phyloP scores from a whole-genome alignment of 2,797 vertebrate species.

The Rhabdophis nuchalis region DNA sequence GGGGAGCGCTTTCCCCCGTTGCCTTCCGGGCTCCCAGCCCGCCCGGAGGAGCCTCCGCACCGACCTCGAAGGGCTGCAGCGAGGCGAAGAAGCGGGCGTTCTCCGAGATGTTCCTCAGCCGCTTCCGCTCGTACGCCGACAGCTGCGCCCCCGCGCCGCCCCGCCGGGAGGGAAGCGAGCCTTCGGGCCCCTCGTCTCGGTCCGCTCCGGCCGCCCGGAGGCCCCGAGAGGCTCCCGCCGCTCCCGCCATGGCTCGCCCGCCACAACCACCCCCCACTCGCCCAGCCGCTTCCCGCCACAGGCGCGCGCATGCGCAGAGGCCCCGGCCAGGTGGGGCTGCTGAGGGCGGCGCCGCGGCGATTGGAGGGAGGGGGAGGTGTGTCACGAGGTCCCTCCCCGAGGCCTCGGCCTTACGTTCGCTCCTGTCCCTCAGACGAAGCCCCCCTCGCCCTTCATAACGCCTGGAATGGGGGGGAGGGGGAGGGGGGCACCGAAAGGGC shows the following conservation, averaged over 20 bases:
- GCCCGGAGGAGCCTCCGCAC: conserved; percentile 1
- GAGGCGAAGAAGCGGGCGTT: conserved; percentile 85
- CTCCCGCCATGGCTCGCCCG: not conserved
- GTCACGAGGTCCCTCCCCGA: too few species aligned
- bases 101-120: conserved; percentile 85
- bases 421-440: not conserved
- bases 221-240: not conserved
- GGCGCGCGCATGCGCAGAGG: not conserved
- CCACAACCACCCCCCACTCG: fast-evolving
- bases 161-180: not conserved
- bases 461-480: not conserved
- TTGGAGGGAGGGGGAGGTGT: too few species aligned
- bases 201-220: not conserved
- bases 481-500: too few species aligned
- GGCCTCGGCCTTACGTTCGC: too few species aligned
- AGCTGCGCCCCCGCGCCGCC: conserved; percentile 41
- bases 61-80: conserved; percentile 82
- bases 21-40: not conserved
- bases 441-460: too few species aligned
- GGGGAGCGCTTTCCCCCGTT: not conserved
- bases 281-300: not conserved
- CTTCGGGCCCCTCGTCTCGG: not conserved
- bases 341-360: not conserved
- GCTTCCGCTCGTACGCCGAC: conserved; percentile 83
- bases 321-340: not conserved